Conservation (phyloP, 1,140 invertebrate genomes). For the Cydia fagiglandana region DNA sequence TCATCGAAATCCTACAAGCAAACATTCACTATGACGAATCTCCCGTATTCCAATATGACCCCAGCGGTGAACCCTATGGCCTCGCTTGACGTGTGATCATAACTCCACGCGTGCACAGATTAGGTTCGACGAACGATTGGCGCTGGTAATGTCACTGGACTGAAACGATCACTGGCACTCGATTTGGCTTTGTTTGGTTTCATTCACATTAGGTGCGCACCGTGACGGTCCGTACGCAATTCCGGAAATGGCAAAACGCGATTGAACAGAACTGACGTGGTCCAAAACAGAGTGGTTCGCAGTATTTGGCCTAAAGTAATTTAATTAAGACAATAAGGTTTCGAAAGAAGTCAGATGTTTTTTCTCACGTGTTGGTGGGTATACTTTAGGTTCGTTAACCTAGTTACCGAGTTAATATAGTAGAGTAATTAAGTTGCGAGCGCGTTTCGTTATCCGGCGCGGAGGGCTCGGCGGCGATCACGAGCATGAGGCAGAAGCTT, state of each 20-base stretch:
- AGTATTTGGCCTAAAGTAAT: slow-evolving; percentile 34
- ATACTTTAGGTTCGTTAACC: slow-evolving; percentile 68
- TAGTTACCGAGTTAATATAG: slow-evolving; percentile 68
- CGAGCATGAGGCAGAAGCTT: slow-evolving; percentile 18
- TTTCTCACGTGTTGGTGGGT: slow-evolving; percentile 65
- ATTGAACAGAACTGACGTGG: slow-evolving; percentile 43
- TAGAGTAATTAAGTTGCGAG: slow-evolving; percentile 57
- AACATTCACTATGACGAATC: slow-evolving; percentile 57
- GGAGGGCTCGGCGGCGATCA: slow-evolving; percentile 19
- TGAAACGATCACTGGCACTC: slow-evolving; percentile 50
- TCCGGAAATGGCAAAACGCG: slow-evolving; percentile 63
- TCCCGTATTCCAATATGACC: slow-evolving; percentile 1
- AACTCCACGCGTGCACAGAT: slow-evolving; percentile 39
- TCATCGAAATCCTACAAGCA: slow-evolving; percentile 65
- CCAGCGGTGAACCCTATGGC: slow-evolving; percentile 42
- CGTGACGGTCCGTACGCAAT: slow-evolving; percentile 52
- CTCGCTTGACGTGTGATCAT: slow-evolving; percentile 45
- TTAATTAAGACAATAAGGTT: slow-evolving; percentile 46
- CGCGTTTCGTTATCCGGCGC: background rate
- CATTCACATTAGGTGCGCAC: slow-evolving; percentile 64
- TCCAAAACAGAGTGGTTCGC: slow-evolving; percentile 34
- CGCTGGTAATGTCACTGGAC: slow-evolving; percentile 61
- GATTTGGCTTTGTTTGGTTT: slow-evolving; percentile 66
- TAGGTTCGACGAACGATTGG: slow-evolving; percentile 62
- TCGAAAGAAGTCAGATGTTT: slow-evolving; percentile 50